Percentiles rank a stretch among this genome's conserved stretches.
phyloP scores from a whole-genome alignment of 2,888 invertebrate genomes.

The Melanotus villosus region DNA sequence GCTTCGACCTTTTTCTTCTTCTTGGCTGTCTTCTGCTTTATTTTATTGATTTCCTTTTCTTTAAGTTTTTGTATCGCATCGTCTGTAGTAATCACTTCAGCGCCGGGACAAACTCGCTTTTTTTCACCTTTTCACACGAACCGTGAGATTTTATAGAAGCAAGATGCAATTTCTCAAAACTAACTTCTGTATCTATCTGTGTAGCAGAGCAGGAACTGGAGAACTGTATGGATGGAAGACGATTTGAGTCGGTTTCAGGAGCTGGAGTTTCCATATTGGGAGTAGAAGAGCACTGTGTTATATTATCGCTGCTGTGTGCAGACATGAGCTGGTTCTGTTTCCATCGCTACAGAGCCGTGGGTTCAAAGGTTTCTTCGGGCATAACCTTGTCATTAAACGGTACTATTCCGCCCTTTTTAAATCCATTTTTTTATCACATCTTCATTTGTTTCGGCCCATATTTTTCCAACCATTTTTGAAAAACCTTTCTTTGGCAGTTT shows the following conservation, averaged over 20 bases:
- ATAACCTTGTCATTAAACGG: slow-evolving; percentile 6
- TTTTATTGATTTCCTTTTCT: no score
- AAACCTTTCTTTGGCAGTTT: neutral
- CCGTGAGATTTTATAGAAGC: neutral
- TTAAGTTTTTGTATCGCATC: neutral
- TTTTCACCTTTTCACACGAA: neutral
- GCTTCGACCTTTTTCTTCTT: no score
- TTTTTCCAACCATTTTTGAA: neutral
- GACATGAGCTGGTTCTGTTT: neutral
- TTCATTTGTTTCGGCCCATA: neutral
- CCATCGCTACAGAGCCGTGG: neutral
- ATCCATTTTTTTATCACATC: slow-evolving; percentile 6
- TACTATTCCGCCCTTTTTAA: slow-evolving; percentile 1
- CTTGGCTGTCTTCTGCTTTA: no score
- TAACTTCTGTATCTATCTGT: neutral
- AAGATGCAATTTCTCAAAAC: slow-evolving; percentile 14
- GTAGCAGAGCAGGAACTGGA: neutral
- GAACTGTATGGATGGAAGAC: neutral
- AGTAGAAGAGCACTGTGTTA: slow-evolving; percentile 4
- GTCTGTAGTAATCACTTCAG: slow-evolving; percentile 13
- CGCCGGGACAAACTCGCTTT: slow-evolving; percentile 4
- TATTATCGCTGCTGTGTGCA: neutral
- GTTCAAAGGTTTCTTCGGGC: neutral
- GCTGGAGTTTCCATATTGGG: neutral
- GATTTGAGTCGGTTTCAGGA: neutral